phyloP scores from a whole-genome alignment of 2,797 vertebrate species.

The Phoebastria nigripes region DNA sequence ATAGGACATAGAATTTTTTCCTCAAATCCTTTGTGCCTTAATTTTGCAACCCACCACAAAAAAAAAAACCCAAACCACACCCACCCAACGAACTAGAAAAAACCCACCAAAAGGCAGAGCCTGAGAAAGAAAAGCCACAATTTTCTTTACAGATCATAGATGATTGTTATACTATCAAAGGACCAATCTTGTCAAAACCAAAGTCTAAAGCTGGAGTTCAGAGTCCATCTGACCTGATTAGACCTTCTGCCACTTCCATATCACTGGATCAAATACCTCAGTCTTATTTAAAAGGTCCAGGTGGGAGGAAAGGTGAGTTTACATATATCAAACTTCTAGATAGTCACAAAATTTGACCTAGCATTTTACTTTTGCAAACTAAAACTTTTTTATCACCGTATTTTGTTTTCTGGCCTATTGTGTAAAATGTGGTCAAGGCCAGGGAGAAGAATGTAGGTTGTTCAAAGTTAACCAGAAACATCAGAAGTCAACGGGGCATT shows the following conservation, averaged over 20 bases:
- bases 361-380: not conserved
- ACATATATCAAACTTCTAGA: not conserved
- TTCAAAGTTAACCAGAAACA: not conserved
- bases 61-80: not conserved
- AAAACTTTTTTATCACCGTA: not conserved
- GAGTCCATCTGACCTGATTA: not conserved
- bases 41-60: too few relatives aligned
- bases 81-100: not conserved
- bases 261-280: not conserved
- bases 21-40: not conserved
- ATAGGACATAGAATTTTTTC: rapidly evolving
- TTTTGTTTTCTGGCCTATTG: not conserved
- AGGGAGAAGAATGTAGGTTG: rapidly evolving
- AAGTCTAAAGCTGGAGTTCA: not conserved
- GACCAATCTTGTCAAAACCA: not conserved
- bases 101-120: not conserved
- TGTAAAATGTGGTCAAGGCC: not conserved
- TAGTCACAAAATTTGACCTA: rapidly evolving
- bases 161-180: not conserved
- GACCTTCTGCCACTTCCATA: rapidly evolving
- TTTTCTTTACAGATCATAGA: not conserved
- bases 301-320: not conserved
- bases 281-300: not conserved
- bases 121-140: not conserved
- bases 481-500: rapidly evolving